Evolutionary conservation across 2,113 vertebrate genomes (phyloP).

Genomic region (Gymnorhina tibicen): DNA sequence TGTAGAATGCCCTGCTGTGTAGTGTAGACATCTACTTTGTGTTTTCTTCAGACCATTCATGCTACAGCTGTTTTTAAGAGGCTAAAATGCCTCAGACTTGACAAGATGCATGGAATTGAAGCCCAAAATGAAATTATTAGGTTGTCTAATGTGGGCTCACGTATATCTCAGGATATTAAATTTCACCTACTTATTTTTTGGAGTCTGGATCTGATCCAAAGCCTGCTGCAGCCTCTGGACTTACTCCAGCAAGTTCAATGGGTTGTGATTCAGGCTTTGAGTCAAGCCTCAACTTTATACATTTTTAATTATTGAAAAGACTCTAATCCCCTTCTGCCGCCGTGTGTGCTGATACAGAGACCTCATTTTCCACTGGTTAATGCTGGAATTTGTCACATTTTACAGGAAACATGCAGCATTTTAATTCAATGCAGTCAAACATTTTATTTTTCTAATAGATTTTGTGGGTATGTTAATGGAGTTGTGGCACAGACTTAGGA

Average conservation of each 20-base stretch:
- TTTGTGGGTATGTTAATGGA: background rate
- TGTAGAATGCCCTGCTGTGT: background rate
- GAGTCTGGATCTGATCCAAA: conserved; percentile 25
- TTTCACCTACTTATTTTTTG: conserved; percentile 1
- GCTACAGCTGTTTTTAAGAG: background rate
- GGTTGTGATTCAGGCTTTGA: conserved; percentile 32
- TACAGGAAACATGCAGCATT: background rate
- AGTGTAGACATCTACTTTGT: background rate
- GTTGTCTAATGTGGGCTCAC: background rate
- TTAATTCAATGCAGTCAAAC: background rate
- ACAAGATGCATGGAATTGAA: background rate
- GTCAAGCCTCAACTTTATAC: conserved; percentile 10
- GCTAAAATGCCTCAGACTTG: background rate
- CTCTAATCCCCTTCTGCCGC: conserved; percentile 31
- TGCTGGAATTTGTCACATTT: background rate
- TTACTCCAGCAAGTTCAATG: conserved; percentile 21
- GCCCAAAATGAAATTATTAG: background rate
- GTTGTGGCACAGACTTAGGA: background rate
- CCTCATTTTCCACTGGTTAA: background rate
- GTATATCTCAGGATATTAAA: background rate
- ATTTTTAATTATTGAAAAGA: conserved; percentile 45
- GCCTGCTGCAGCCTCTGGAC: background rate
- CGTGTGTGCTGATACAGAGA: conserved; percentile 29
- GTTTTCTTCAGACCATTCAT: background rate
- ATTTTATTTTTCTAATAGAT: background rate